Conservation (phyloP, 2,888 invertebrate species). For the Leucoma salicis region DNA sequence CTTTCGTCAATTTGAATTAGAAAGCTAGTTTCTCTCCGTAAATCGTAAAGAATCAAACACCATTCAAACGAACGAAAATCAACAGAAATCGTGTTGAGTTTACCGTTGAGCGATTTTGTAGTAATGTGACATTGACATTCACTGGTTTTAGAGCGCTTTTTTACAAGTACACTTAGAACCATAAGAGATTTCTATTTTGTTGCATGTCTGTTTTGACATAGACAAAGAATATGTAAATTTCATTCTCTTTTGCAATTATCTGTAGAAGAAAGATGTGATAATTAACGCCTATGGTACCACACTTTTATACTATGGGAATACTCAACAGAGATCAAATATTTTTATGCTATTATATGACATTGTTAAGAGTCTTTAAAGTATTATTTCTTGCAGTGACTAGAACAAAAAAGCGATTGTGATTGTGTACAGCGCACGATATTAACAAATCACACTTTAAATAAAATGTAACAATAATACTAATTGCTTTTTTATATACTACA, state of each 20-base stretch:
- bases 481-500: too few species aligned
- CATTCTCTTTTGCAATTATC: conserved; percentile 45
- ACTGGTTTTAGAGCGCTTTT: conserved; percentile 23
- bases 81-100: conserved; percentile 27
- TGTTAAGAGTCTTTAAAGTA: too few species aligned
- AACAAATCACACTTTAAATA: too few species aligned
- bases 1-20: neutral
- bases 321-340: too few species aligned
- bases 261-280: conserved; percentile 27
- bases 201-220: conserved; percentile 56
- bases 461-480: too few species aligned
- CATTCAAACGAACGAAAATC: conserved; percentile 22
- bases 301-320: too few species aligned
- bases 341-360: too few species aligned
- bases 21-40: conserved; percentile 4
- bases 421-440: too few species aligned
- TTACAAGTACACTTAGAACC: conserved; percentile 24
- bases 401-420: too few species aligned
- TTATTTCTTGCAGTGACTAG: too few species aligned
- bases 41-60: conserved; percentile 7
- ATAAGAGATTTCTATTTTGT: conserved; percentile 49
- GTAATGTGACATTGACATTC: conserved; percentile 70
- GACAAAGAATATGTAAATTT: conserved; percentile 63
- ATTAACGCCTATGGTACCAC: too few species aligned
- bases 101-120: conserved; percentile 41